Evolutionary conservation across 1,140 invertebrate species (phyloP).

Genomic region (Scylla paramamosain): DNA sequence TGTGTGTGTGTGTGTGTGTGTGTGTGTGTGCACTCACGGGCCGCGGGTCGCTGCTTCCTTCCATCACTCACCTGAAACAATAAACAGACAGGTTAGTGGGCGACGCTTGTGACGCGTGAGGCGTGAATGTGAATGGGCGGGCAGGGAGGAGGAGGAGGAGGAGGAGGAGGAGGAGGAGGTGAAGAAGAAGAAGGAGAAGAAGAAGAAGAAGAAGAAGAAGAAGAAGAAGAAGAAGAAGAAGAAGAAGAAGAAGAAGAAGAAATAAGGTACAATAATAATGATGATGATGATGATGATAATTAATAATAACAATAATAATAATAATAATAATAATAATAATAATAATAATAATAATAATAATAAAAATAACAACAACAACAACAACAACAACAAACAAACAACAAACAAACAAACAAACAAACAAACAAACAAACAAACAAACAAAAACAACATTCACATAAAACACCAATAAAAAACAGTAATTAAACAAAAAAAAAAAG

Average conservation of each 20-base stretch:
- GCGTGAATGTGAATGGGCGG: too few relatives aligned
- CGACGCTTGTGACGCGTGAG: too few relatives aligned
- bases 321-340: not conserved
- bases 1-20: slow-evolving; percentile 46
- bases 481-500: not conserved
- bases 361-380: too few relatives aligned
- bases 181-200: not conserved
- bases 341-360: too few relatives aligned
- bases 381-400: not conserved
- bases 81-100: too few relatives aligned
- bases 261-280: not conserved
- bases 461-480: not conserved
- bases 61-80: too few relatives aligned
- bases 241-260: not conserved
- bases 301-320: too few relatives aligned
- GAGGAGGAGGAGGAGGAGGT: not conserved
- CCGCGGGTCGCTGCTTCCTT: not conserved
- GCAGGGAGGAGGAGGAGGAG: not conserved
- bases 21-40: slow-evolving; percentile 8
- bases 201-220: not conserved
- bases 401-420: too few relatives aligned
- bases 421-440: too few relatives aligned
- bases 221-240: not conserved
- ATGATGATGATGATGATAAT: not conserved
- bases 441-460: too few relatives aligned